Conservation (phyloP, 2,113 vertebrate species). For the Dasyprocta punctata region DNA sequence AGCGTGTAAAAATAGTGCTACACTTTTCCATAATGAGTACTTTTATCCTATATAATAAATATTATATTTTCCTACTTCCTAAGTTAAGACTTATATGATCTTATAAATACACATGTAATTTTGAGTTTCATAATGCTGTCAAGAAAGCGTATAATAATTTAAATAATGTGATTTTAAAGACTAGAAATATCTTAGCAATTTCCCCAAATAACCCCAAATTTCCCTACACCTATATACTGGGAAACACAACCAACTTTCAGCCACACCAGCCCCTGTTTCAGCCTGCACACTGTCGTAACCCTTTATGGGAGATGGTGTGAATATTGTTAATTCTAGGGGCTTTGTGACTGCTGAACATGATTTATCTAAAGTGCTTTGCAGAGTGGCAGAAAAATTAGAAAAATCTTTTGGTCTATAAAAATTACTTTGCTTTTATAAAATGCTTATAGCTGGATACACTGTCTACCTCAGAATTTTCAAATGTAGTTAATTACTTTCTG, state of each 20-base stretch:
- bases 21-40: not conserved
- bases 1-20: not conserved
- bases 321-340: not conserved
- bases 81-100: not conserved
- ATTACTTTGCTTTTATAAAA: slow-evolving; percentile 61
- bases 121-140: not conserved
- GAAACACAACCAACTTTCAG: not conserved
- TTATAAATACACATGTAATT: not conserved
- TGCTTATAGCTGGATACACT: slow-evolving; percentile 28
- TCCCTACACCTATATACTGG: not conserved
- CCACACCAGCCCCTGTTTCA: too few species aligned
- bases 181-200: not conserved
- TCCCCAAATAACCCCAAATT: not conserved
- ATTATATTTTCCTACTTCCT: not conserved
- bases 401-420: slow-evolving; percentile 31
- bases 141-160: not conserved
- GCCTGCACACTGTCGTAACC: not conserved
- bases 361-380: not conserved
- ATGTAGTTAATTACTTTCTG: not conserved
- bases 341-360: not conserved
- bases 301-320: fast-evolving
- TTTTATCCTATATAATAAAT: not conserved
- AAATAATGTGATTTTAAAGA: not conserved
- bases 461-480: slow-evolving; percentile 49
- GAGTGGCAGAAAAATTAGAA: not conserved